Percentiles rank a stretch among this genome's conserved stretches.
Evolutionary conservation across 1,140 invertebrate genomes (phyloP).

Genomic region (Zaprionus inermis): DNA sequence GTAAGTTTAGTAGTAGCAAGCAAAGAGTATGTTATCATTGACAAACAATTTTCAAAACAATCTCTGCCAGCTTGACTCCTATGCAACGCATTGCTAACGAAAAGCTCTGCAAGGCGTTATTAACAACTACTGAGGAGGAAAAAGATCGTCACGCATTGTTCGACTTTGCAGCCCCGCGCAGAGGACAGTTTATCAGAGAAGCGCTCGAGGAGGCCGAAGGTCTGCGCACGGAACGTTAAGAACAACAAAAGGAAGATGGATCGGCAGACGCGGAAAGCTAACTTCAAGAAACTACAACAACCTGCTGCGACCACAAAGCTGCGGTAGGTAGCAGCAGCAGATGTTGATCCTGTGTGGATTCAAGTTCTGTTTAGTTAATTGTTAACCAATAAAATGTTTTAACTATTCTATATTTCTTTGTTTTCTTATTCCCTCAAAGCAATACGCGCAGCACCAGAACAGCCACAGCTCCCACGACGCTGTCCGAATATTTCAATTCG

Average conservation of each 20-base stretch:
- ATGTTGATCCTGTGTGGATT: background rate
- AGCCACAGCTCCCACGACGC: constrained; percentile 18
- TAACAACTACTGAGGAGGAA: constrained; percentile 52
- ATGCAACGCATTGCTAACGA: constrained; percentile 64
- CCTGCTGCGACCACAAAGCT: constrained; percentile 36
- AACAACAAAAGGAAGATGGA: constrained; percentile 48
- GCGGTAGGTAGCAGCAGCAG: constrained; percentile 48
- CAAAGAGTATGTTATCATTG: background rate
- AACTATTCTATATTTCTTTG: constrained; percentile 24
- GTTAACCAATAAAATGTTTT: constrained; percentile 63
- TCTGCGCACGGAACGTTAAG: constrained; percentile 51
- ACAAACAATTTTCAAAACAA: constrained; percentile 2
- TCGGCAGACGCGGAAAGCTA: constrained; percentile 63
- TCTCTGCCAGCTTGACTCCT: constrained; percentile 55
- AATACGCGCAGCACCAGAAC: constrained; percentile 51
- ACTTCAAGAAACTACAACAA: constrained; percentile 72
- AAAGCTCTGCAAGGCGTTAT: constrained; percentile 35
- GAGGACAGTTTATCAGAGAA: constrained; percentile 53
- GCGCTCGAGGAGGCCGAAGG: constrained; percentile 61
- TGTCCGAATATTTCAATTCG: constrained; percentile 49
- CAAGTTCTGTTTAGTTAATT: constrained; percentile 3
- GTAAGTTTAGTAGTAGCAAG: constrained; percentile 39
- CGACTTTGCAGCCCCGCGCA: constrained; percentile 56
- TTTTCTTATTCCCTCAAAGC: constrained; percentile 43
- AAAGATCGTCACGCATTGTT: constrained; percentile 64